These are phyloP conservation scores for Bos indicus DNA, from an alignment of 2,113 vertebrate genomes.

Conservation along the genomic window DNA sequence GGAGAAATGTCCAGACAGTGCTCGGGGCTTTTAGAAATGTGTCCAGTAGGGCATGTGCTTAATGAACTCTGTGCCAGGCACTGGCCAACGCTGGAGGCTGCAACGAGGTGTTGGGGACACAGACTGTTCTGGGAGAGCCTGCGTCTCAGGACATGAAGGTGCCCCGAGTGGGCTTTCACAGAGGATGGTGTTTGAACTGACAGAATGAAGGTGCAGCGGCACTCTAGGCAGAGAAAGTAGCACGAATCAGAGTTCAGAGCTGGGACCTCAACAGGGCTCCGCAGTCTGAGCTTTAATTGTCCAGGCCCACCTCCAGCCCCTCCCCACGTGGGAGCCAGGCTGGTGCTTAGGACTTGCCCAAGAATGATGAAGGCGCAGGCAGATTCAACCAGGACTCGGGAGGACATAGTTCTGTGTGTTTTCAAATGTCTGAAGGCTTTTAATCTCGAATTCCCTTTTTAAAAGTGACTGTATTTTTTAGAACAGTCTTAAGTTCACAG, in stretches of 20 bases:
- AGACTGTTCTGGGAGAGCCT: neutral
- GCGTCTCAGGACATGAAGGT: neutral
- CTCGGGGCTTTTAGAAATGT: neutral
- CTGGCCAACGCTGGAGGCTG: neutral
- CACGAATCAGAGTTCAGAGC: neutral
- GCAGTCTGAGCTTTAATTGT: neutral
- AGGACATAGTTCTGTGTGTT: neutral
- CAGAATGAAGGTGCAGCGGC: neutral
- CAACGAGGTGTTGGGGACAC: neutral
- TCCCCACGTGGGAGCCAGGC: neutral
- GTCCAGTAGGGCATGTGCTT: neutral
- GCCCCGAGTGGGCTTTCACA: neutral
- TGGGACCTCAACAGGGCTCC: neutral
- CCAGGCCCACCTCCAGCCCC: neutral
- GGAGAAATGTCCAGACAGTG: neutral
- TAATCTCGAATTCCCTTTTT: neutral
- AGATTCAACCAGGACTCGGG: neutral
- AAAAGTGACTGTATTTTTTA: neutral
- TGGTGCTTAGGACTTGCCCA: neutral
- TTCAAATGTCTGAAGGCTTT: constrained; percentile 40
- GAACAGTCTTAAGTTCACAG: neutral
- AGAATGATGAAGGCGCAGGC: neutral
- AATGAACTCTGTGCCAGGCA: neutral
- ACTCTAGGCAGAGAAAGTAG: neutral
- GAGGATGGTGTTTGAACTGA: neutral